phyloP scores from a whole-genome alignment of 2,888 invertebrate species.

The Dascillus cervinus region DNA sequence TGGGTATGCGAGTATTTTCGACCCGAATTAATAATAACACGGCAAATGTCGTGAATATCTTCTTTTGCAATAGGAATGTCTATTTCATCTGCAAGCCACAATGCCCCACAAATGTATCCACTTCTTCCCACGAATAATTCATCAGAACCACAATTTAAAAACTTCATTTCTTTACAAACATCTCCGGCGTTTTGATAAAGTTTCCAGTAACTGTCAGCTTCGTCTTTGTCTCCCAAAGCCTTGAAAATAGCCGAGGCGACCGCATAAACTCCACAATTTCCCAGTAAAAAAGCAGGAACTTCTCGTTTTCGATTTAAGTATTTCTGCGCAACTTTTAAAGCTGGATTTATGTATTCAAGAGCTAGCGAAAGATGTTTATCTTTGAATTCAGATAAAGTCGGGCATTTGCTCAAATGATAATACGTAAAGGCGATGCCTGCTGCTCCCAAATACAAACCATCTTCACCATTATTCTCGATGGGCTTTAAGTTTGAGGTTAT shows the following conservation, averaged over 20 bases:
- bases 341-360: slow-evolving; percentile 54
- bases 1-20: slow-evolving; percentile 54
- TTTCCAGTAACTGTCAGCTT: slow-evolving; percentile 32
- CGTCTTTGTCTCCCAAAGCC: slow-evolving; percentile 42
- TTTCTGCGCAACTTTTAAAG: slow-evolving; percentile 48
- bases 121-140: slow-evolving; percentile 81
- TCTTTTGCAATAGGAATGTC: slow-evolving; percentile 41
- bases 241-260: slow-evolving; percentile 58
- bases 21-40: slow-evolving; percentile 64
- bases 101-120: slow-evolving; percentile 70
- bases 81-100: slow-evolving; percentile 61
- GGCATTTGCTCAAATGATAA: slow-evolving; percentile 56
- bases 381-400: slow-evolving; percentile 43
- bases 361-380: slow-evolving; percentile 50
- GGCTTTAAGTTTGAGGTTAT: slow-evolving; percentile 34
- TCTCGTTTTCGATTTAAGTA: slow-evolving; percentile 46
- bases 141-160: slow-evolving; percentile 64
- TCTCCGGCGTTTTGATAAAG: slow-evolving; percentile 41
- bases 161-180: slow-evolving; percentile 47
- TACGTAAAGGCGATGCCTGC: slow-evolving; percentile 72
- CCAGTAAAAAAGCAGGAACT: slow-evolving; percentile 66
- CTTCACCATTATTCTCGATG: slow-evolving; percentile 39
- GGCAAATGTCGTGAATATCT: slow-evolving; percentile 57
- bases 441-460: slow-evolving; percentile 62
- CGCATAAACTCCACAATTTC: slow-evolving; percentile 70